Conservation (phyloP, 2,113 vertebrate genomes). For the Pterocles orientalis region DNA sequence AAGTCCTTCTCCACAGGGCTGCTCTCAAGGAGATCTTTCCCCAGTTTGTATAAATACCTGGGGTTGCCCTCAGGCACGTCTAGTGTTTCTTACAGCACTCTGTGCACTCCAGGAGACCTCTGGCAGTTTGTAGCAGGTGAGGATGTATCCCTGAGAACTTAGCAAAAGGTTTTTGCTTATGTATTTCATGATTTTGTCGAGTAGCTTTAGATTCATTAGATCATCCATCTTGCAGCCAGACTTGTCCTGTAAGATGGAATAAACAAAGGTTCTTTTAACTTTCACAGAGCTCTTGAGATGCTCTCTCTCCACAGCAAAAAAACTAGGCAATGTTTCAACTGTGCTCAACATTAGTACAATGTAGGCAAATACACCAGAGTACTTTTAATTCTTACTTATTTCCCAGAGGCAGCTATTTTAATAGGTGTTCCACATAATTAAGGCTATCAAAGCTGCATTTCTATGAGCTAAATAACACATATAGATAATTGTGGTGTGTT, state of each 20-base stretch:
- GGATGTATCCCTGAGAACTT: background rate
- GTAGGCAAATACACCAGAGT: background rate
- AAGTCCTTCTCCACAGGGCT: no score
- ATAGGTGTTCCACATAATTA: slow-evolving; percentile 13
- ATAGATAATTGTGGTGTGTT: background rate
- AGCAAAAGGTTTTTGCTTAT: background rate
- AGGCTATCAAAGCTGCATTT: background rate
- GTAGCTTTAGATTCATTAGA: background rate
- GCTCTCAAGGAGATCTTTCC: no score
- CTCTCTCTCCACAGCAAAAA: background rate
- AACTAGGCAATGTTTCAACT: background rate
- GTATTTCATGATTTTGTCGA: background rate
- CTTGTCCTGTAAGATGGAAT: background rate
- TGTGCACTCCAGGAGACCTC: background rate
- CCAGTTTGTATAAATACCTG: no score
- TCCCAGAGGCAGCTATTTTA: background rate
- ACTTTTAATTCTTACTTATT: slow-evolving; percentile 10
- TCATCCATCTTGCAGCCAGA: background rate
- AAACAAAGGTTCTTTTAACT: background rate
- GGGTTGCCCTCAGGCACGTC: no score
- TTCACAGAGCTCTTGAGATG: background rate
- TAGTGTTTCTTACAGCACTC: background rate
- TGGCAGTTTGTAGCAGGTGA: background rate
- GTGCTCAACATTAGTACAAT: background rate
- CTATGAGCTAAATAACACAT: background rate